Evolutionary conservation across 1,140 invertebrate genomes (phyloP), one percentile per base, ranked within the genome.

Genomic region (Nylanderia fulva): DNA sequence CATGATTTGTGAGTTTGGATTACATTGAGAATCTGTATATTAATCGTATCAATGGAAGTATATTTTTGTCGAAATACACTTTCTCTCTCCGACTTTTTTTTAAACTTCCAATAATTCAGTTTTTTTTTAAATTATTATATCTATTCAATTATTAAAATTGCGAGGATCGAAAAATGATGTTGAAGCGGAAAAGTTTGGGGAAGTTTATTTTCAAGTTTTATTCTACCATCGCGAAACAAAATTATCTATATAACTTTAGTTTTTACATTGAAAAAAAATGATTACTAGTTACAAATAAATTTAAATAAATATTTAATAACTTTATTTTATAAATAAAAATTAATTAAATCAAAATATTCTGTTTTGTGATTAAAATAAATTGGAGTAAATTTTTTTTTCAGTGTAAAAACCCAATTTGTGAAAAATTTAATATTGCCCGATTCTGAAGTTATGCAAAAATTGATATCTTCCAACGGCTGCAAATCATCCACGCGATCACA

Each of bases 341-440:
- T n/a, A n/a, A n/a, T n/a, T n/a, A n/a, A n/a, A n/a, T n/a, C n/a
- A n/a, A n/a, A n/a, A n/a, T n/a, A n/a, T n/a, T n/a, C n/a, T n/a
- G n/a, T n/a, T n/a, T n/a, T n/a, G n/a, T n/a, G n/a, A n/a, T n/a
- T n/a, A n/a, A n/a, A n/a, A n/a, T n/a, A n/a, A n/a, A n/a, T n/a
- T n/a, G n/a, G n/a, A n/a, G n/a, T n/a, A n/a, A n/a, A n/a, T n/a
- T n/a, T n/a, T n/a, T n/a, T n/a, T n/a, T n/a, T n/a, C n/a, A n/a
- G n/a, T n/a, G n/a, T n/a, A n/a, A n/a, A n/a, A n/a, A n/a, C n/a
- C n/a, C n/a, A 61, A 36, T 61, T 15, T 39, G 24, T n/a, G 29
- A 54, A 11, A 75, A 75, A 75, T 75, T 24, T 75, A 61, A 66
- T 77, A 77, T 66, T 21, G n/a, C 66, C 33, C n/a, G n/a, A n/a